A percentile compares a stretch with the other conserved stretches of the same genome.
Evolutionary conservation across 2,113 vertebrate species (phyloP).

Genomic region (Trinectes maculatus): DNA sequence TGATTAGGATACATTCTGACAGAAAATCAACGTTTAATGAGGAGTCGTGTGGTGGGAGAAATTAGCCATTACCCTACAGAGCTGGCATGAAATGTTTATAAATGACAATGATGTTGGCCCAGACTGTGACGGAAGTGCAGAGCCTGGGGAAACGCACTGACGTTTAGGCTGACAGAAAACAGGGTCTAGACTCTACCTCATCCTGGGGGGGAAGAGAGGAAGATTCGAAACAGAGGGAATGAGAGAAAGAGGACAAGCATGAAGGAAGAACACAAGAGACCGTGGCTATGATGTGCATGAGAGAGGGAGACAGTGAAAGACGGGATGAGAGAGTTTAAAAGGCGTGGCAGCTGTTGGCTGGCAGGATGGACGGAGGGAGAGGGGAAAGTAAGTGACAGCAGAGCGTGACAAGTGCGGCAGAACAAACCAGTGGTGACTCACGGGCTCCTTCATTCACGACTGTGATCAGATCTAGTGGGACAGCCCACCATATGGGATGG

Average conservation of each 20-base stretch:
- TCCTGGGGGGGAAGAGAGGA: constrained; percentile 22
- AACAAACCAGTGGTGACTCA: constrained; percentile 80
- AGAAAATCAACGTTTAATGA: constrained; percentile 96
- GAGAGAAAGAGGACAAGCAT: constrained; percentile 3
- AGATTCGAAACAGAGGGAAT: background rate
- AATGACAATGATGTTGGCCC: constrained; percentile 76
- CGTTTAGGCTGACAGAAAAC: constrained; percentile 49
- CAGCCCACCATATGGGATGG: constrained; percentile 84
- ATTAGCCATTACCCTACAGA: constrained; percentile 80
- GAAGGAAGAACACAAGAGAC: constrained; percentile 22
- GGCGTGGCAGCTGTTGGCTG: constrained; percentile 66
- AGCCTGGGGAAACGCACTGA: constrained; percentile 62
- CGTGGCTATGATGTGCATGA: constrained; percentile 54
- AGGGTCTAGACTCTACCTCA: constrained; percentile 43
- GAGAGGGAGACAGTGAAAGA: constrained; percentile 67
- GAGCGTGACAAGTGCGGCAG: constrained; percentile 73
- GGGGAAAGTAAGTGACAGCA: constrained; percentile 59
- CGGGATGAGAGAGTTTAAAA: constrained; percentile 71
- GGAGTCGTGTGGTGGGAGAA: constrained; percentile 82
- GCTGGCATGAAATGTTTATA: constrained; percentile 80
- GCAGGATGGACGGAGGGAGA: constrained; percentile 58
- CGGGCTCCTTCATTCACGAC: constrained; percentile 72
- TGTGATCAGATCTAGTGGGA: constrained; percentile 81
- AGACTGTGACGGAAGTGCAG: constrained; percentile 64
- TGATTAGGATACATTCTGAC: constrained; percentile 89